These are phyloP conservation scores for Eudyptes chrysolophus DNA, from an alignment of 2,113 vertebrate genomes.

Conservation along the genomic window DNA sequence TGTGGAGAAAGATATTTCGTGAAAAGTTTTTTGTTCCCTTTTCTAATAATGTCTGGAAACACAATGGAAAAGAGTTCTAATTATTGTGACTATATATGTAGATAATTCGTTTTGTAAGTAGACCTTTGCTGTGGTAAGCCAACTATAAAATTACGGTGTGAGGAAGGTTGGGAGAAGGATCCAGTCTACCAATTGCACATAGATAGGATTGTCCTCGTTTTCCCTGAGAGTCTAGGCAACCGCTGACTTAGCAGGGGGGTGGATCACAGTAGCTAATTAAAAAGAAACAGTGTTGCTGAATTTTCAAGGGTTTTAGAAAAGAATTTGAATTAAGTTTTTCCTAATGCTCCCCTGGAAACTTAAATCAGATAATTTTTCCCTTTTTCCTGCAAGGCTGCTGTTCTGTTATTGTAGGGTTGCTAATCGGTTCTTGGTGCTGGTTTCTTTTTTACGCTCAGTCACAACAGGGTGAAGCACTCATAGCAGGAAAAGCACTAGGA, in stretches of 20 bases:
- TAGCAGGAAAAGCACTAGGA: not conserved
- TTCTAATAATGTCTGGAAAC: slow-evolving; percentile 13
- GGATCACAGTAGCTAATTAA: not conserved
- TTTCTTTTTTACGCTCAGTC: not conserved
- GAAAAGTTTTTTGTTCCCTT: not conserved
- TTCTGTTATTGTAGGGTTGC: not conserved
- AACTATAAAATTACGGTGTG: not conserved
- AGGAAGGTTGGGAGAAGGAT: not conserved
- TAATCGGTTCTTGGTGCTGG: not conserved
- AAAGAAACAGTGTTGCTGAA: not conserved
- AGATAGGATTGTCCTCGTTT: not conserved
- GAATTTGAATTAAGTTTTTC: not conserved
- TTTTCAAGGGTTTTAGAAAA: not conserved
- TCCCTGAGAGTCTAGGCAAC: not conserved
- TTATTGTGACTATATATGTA: not conserved
- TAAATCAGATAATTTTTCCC: not conserved
- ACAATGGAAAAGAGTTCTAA: not conserved
- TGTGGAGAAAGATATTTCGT: not conserved
- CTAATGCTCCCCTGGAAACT: not conserved
- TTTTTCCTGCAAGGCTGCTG: not conserved
- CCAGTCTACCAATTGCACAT: not conserved
- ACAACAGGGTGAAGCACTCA: not conserved
- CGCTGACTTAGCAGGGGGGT: not conserved
- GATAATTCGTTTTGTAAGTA: not conserved
- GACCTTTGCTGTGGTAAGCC: not conserved